A percentile compares a stretch with the other conserved stretches of the same genome.
Evolutionary conservation across 2,888 invertebrate species (phyloP).

Genomic region (Bembecia ichneumoniformis): DNA sequence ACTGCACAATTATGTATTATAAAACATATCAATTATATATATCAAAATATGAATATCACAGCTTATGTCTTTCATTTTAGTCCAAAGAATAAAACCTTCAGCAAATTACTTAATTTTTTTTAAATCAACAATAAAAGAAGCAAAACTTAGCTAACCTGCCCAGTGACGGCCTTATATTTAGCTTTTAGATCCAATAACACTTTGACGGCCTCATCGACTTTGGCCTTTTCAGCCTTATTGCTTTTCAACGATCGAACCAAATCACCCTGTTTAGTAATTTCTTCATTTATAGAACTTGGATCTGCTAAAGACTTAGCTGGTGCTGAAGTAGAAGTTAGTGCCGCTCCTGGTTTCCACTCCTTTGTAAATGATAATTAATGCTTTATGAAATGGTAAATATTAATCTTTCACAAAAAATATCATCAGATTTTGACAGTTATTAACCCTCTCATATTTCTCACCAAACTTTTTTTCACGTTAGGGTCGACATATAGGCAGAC

Average conservation of each 20-base stretch:
- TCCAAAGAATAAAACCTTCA: too few relatives aligned
- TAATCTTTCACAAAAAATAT: too few relatives aligned
- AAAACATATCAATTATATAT: too few relatives aligned
- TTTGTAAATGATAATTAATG: not conserved
- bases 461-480: too few relatives aligned
- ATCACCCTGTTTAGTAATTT: conserved; percentile 75
- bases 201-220: conserved; percentile 60
- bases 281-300: conserved; percentile 20
- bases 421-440: too few relatives aligned
- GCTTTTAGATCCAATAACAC: conserved; percentile 77
- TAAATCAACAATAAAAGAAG: not conserved
- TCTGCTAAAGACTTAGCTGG: conserved; percentile 9
- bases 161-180: conserved; percentile 76
- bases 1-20: too few relatives aligned
- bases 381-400: too few relatives aligned
- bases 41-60: too few relatives aligned
- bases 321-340: conserved; percentile 11
- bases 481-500: too few relatives aligned
- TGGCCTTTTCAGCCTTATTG: conserved; percentile 66
- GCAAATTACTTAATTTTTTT: too few relatives aligned
- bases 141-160: conserved; percentile 30
- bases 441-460: too few relatives aligned
- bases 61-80: too few relatives aligned
- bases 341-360: conserved; percentile 32
- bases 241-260: conserved; percentile 78